Evolutionary conservation across 2,888 invertebrate species (phyloP).

Genomic region (Chironomus tentans): DNA sequence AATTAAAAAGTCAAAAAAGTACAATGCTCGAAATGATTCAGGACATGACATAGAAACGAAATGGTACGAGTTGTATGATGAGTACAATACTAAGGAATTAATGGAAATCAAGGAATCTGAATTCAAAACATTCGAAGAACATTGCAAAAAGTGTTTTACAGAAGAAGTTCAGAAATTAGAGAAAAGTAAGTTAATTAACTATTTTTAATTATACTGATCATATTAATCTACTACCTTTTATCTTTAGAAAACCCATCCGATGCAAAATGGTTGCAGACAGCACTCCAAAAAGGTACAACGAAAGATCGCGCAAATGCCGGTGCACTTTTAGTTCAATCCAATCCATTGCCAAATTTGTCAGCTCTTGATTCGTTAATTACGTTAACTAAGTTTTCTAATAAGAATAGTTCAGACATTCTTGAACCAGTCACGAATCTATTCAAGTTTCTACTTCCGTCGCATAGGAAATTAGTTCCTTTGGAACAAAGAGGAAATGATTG

Average conservation of each 20-base stretch:
- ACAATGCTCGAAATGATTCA: slow-evolving; percentile 28
- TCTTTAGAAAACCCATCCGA: slow-evolving; percentile 39
- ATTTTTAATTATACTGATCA: neutral
- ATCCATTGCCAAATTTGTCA: slow-evolving; percentile 39
- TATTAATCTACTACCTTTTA: neutral
- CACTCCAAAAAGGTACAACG: slow-evolving; percentile 41
- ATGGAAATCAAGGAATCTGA: slow-evolving; percentile 40
- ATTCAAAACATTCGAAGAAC: slow-evolving; percentile 36
- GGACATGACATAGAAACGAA: slow-evolving; percentile 34
- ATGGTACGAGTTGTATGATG: slow-evolving; percentile 38
- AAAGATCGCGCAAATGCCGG: slow-evolving; percentile 43
- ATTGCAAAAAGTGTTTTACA: slow-evolving; percentile 38
- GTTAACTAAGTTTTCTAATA: slow-evolving; percentile 40
- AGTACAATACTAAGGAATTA: slow-evolving; percentile 36
- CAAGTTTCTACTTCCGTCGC: slow-evolving; percentile 38
- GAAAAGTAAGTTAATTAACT: slow-evolving; percentile 34
- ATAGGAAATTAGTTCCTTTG: slow-evolving; percentile 38
- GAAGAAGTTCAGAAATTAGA: slow-evolving; percentile 33
- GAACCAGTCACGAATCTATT: slow-evolving; percentile 37
- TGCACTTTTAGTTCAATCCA: slow-evolving; percentile 40
- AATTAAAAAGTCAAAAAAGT: neutral
- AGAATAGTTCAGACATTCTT: slow-evolving; percentile 38
- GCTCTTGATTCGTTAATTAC: slow-evolving; percentile 37
- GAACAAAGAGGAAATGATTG: slow-evolving; percentile 39
- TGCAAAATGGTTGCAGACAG: slow-evolving; percentile 41